Evolutionary conservation across 2,113 vertebrate genomes (phyloP), one percentile per base, ranked within the genome.

Genomic region (Herpetotheres cachinnans): DNA sequence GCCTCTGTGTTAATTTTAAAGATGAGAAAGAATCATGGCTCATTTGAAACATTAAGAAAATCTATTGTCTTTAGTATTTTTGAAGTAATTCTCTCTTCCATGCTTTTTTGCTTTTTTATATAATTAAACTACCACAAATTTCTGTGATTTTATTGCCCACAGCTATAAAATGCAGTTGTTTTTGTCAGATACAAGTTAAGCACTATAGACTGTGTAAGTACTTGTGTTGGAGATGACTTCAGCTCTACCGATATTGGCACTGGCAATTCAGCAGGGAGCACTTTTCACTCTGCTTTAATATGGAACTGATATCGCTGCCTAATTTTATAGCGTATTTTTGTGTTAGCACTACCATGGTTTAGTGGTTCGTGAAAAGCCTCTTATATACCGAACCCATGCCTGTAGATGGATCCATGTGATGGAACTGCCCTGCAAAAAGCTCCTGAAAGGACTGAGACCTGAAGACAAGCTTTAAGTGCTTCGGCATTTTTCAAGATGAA

Each of bases 251-350:
- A 17, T 77, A 66, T 1, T 95, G 93, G 87, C 90, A 77, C 32
- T 82, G 46, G 58, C 54, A 93, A 86, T 73, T 96, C 96, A 93
- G 74, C 42, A 94, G 95, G 95, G 93, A 96, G 87, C 92, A 94
- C 74, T 95, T 96, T 95, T 90, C 95, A 65, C 84, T 87, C 66
- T 0, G 2, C 36, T 95, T 84, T 58, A 93, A 66, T 55, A 73
- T 4, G 62, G 71, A 96, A 88, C 74, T 50, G 71, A 85, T 97
- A 91, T 65, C 73, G 82, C 54, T 72, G 62, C 58, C 90, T 93
- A 82, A 85, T 95, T 96, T 92, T 89, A 89, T 18, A 56, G 73
- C 38, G 6, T 65, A 76, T 34, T 96, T 95, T 79, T 79, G 70
- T 72, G 81, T 86, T 92, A 92, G 59, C 76, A 62, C 80, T 66